These are phyloP conservation scores for Sylvietta virens DNA, from an alignment of 2,113 vertebrate species.

Conservation along the genomic window DNA sequence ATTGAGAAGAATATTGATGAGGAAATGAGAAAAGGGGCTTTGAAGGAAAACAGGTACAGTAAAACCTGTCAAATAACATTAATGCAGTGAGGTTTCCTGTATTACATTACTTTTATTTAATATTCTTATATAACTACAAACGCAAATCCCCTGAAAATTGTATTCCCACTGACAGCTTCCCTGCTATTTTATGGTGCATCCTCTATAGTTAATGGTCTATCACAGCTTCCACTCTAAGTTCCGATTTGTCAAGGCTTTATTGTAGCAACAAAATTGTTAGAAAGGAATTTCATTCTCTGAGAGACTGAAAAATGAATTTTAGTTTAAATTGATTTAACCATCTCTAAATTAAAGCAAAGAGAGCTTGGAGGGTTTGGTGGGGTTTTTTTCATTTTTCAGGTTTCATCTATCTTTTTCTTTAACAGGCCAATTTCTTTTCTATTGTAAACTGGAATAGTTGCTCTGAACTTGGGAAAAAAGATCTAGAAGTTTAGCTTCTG, in stretches of 20 bases:
- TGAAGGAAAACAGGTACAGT: constrained; percentile 1
- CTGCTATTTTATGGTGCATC: constrained; percentile 33
- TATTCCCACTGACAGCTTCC: constrained; percentile 36
- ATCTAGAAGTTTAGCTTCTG: not conserved
- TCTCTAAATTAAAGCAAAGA: constrained; percentile 3
- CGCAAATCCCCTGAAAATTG: constrained; percentile 6
- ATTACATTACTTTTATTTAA: constrained; percentile 31
- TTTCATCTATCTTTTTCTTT: constrained; percentile 1
- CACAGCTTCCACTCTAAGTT: not conserved
- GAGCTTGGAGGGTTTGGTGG: too few species aligned
- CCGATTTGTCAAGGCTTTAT: constrained; percentile 26
- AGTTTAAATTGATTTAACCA: not conserved
- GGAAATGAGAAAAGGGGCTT: not conserved
- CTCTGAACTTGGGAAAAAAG: not conserved
- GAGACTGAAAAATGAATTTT: not conserved
- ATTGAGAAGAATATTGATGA: not conserved
- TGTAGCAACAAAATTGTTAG: constrained; percentile 2
- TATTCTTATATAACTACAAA: constrained; percentile 30
- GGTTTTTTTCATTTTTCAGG: not conserved
- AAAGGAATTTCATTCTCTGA: not conserved
- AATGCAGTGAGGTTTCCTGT: not conserved
- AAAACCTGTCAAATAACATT: constrained; percentile 7
- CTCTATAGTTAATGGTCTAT: constrained; percentile 39
- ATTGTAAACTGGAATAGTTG: not conserved
- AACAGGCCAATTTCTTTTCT: not conserved